Percentiles rank a stretch among this genome's conserved stretches.
These are phyloP conservation scores for human (Homo sapiens) DNA, from an alignment of 2,113 vertebrate genomes.

Conservation along the genomic window GRCh38 chr14:63412501-63413000, in stretches of 20 bases:
- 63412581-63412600: background rate
- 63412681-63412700: conserved; percentile 7
- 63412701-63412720: background rate
- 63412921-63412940: background rate
- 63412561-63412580: background rate
- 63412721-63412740: background rate
- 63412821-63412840: background rate
- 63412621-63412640: background rate
- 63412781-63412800: background rate
- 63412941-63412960: background rate
- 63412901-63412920: background rate
- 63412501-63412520: background rate
- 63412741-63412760: background rate
- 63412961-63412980: background rate
- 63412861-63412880: background rate
- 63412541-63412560: background rate
- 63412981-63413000: background rate
- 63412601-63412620: background rate
- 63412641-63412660: background rate
- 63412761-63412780: background rate
- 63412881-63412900: background rate
- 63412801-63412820: background rate
- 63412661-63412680: background rate
- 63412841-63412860: background rate
- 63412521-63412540: background rate